A percentile compares a stretch with the other conserved stretches of the same genome.
phyloP scores from a whole-genome alignment of 2,113 vertebrate genomes.

The Pongo abelii region DNA sequence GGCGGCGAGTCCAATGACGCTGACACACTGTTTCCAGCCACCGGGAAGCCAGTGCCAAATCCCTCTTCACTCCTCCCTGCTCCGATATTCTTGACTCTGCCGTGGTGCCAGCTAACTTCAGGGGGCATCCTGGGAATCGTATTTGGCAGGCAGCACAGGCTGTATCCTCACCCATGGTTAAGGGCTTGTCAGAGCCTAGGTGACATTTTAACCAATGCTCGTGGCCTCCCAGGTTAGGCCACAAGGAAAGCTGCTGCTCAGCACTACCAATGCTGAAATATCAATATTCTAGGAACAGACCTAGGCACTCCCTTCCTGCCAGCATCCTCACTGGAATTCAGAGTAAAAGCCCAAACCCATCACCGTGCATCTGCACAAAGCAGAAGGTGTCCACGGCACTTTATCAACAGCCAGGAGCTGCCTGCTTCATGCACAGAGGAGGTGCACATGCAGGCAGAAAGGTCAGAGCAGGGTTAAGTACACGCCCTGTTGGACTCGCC shows the following conservation, averaged over 20 bases:
- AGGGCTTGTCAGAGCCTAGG: neutral
- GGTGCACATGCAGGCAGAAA: neutral
- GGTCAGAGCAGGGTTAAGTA: no score
- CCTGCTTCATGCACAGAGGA: accelerated
- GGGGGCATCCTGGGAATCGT: constrained; percentile 57
- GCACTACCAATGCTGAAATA: neutral
- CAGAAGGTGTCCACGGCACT: neutral
- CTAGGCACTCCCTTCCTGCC: neutral
- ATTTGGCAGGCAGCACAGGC: constrained; percentile 51
- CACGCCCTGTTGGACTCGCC: neutral
- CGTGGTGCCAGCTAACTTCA: constrained; percentile 42
- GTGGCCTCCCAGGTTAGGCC: neutral
- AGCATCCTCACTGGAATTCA: neutral
- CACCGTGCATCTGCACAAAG: neutral
- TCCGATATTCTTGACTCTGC: constrained; percentile 54
- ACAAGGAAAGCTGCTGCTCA: neutral
- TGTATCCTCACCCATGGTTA: neutral
- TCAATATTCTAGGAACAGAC: neutral
- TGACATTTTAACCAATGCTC: neutral
- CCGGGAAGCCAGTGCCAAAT: constrained; percentile 62
- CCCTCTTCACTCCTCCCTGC: constrained; percentile 27
- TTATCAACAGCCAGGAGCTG: neutral
- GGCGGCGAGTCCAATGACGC: neutral
- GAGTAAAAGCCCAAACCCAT: neutral
- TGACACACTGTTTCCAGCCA: constrained; percentile 78